Percentiles rank a stretch among this genome's conserved stretches.
These are phyloP conservation scores for Ochropleura leucogaster DNA, from an alignment of 2,888 invertebrate species.

Conservation along the genomic window DNA sequence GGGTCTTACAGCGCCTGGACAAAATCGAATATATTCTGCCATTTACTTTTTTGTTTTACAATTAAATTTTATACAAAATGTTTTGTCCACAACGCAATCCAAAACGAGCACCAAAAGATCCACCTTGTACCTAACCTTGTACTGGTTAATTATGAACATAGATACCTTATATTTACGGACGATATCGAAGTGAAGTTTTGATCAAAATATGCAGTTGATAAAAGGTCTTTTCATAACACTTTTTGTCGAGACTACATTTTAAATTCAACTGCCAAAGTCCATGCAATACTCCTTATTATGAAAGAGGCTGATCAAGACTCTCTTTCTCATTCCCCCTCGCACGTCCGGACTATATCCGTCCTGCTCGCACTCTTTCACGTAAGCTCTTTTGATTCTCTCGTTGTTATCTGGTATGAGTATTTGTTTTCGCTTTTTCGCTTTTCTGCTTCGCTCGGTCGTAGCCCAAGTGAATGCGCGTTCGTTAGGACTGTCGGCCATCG, in stretches of 20 bases:
- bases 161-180: not conserved
- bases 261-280: slow-evolving; percentile 69
- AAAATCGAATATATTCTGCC: not conserved
- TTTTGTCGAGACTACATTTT: slow-evolving; percentile 3
- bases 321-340: slow-evolving; percentile 79
- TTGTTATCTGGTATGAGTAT: slow-evolving; percentile 75
- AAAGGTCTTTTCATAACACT: not conserved
- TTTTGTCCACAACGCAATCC: not conserved
- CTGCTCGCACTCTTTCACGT: slow-evolving; percentile 78
- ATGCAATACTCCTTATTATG: slow-evolving; percentile 83
- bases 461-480: slow-evolving; percentile 65
- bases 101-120: not conserved
- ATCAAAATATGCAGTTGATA: not conserved
- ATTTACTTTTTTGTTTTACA: not conserved
- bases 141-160: not conserved
- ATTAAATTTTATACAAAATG: not conserved
- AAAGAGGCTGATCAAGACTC: slow-evolving; percentile 80
- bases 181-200: not conserved
- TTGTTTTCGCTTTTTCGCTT: slow-evolving; percentile 79
- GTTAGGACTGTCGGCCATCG: slow-evolving; percentile 70
- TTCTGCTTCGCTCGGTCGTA: slow-evolving; percentile 64
- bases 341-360: slow-evolving; percentile 77
- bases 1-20: not conserved
- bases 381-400: slow-evolving; percentile 79
- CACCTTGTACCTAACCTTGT: not conserved